Evolutionary conservation across 2,113 vertebrate genomes (phyloP).

Genomic region (Corythaeola cristata): DNA sequence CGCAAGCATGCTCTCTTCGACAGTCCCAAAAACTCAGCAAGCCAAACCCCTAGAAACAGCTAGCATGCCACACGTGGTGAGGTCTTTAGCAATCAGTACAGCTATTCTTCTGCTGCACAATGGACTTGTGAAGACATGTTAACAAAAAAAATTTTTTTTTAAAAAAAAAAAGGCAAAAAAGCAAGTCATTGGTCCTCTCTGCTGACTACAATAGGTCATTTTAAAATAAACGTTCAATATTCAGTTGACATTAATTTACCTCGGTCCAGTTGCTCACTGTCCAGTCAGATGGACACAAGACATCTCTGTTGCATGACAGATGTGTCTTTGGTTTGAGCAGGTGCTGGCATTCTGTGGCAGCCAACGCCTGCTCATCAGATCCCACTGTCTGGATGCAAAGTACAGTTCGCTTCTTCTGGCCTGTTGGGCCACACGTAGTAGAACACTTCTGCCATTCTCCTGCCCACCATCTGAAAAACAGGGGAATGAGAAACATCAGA

Average conservation of each 20-base stretch:
- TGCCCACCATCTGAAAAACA: conserved; percentile 89
- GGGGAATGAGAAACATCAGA: not conserved
- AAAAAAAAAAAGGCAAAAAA: not conserved
- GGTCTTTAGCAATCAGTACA: not conserved
- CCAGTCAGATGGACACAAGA: conserved; percentile 91
- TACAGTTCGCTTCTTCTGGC: conserved; percentile 88
- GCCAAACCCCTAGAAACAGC: not conserved
- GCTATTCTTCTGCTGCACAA: not conserved
- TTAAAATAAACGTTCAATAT: not conserved
- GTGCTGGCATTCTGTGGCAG: conserved; percentile 84
- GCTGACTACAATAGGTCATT: not conserved
- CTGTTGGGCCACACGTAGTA: conserved; percentile 83
- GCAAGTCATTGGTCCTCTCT: not conserved
- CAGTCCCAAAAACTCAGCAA: not conserved
- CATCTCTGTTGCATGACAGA: conserved; percentile 89
- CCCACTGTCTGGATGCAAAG: conserved; percentile 89
- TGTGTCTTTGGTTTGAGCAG: conserved; percentile 88
- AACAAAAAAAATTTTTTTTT: not conserved
- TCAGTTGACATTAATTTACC: conserved; percentile 60
- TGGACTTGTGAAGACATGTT: not conserved
- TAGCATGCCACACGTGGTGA: not conserved
- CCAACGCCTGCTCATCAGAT: conserved; percentile 89
- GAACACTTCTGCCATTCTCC: conserved; percentile 96
- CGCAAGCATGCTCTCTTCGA: not conserved
- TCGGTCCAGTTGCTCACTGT: conserved; percentile 89